These are phyloP conservation scores for Melikaiella ostensackeni DNA, from an alignment of 2,888 invertebrate species.

Conservation along the genomic window DNA sequence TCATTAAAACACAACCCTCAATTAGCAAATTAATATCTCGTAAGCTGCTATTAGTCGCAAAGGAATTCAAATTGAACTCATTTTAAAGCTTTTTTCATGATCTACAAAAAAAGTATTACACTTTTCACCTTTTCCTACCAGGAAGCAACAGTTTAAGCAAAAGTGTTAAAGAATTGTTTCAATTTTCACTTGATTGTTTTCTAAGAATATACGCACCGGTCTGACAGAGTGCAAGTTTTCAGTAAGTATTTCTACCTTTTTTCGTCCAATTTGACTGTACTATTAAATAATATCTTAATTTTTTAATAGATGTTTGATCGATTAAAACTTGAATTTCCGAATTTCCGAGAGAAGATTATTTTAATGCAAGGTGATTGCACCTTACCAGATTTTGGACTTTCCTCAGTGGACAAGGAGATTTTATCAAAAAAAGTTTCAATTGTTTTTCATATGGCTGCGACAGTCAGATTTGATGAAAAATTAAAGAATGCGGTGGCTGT, in stretches of 20 bases:
- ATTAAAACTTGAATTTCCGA: slow-evolving; percentile 78
- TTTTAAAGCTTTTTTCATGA: too few species aligned
- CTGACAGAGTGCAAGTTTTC: too few species aligned
- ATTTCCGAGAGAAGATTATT: slow-evolving; percentile 82
- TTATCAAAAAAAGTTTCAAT: slow-evolving; percentile 82
- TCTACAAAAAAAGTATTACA: too few species aligned
- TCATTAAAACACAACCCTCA: too few species aligned
- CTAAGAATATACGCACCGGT: too few species aligned
- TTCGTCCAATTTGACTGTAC: background rate
- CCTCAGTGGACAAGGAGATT: slow-evolving; percentile 80
- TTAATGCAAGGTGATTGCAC: slow-evolving; percentile 84
- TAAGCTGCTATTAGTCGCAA: too few species aligned
- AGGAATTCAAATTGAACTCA: too few species aligned
- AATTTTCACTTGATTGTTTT: too few species aligned
- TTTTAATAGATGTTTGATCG: slow-evolving; percentile 77
- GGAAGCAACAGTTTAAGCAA: too few species aligned
- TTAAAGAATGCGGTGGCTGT: slow-evolving; percentile 86
- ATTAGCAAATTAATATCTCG: too few species aligned
- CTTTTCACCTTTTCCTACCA: too few species aligned
- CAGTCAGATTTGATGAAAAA: slow-evolving; percentile 91
- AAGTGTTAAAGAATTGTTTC: too few species aligned
- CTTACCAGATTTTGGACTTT: slow-evolving; percentile 82
- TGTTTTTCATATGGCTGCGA: slow-evolving; percentile 92
- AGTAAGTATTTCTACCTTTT: slow-evolving; percentile 52
- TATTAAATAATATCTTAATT: background rate